Base-by-base conservation (phyloP, 2,888 invertebrate species). In the Scaptomyza parva region DNA sequence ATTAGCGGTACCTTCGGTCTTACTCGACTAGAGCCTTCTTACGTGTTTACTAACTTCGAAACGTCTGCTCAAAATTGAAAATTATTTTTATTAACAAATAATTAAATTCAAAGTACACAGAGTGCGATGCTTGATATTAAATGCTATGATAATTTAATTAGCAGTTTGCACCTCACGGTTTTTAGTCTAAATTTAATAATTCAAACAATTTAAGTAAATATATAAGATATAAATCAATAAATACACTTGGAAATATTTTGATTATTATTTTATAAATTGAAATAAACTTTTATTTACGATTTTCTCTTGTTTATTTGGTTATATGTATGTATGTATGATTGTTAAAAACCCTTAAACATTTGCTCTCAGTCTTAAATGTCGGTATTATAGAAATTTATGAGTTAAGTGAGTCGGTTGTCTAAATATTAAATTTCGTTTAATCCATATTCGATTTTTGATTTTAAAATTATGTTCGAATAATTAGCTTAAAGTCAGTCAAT, bases 361-460 rank as follows among this genome's bases (percentile, higher is more conserved):
- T 61, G 67, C 62, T 58, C 48, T 84, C 86, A 85, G 86, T 86
- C 84, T 86, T 69, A 58, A 74, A 45, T 63, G 76, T 86, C 66
- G 43, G 70, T 76, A 51, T 53, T 28, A 18, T 26, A n/a, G n/a
- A n/a, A n/a, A 53, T 58, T 35, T 20, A 59, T 65, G 57, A 44
- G 41, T 33, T 45, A 39, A 50, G 66, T 63, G 28, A 58, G 62
- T 65, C 52, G 22, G 20, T 40, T 45, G 20, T 54, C 44, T n/a
- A 51, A 40, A 53, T 50, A 63, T 52, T 57, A 50, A 55, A 53
- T 28, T 58, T 54, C n/a, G 9, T 45, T 47, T 14, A 58, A 58
- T 62, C 43, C 40, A 62, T 33, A 53, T 53, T 65, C 28, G 37
- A 48, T 40, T 37, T 43, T 22, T 30, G 8, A 70, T 20, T 37